Conservation (phyloP, 2,888 invertebrate genomes). For the Parnassius smintheus region DNA sequence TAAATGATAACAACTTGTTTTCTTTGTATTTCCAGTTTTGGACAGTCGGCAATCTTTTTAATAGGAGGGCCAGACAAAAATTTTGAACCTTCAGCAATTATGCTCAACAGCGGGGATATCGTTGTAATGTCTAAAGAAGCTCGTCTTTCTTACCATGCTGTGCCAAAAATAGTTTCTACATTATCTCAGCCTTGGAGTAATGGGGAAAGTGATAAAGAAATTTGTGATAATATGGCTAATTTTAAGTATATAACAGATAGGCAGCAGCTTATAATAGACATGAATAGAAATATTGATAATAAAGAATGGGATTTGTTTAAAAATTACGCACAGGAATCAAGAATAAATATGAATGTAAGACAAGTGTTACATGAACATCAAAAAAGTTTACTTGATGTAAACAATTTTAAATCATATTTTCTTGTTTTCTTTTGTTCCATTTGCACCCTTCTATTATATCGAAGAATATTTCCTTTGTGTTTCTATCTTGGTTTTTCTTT, state of each 20-base stretch:
- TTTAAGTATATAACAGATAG: conserved; percentile 49
- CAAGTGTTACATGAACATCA: conserved; percentile 89
- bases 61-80: conserved; percentile 90
- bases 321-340: conserved; percentile 84
- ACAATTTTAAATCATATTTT: conserved; percentile 36
- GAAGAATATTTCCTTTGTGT: conserved; percentile 10
- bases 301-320: conserved; percentile 78
- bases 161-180: conserved; percentile 90
- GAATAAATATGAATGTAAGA: conserved; percentile 96
- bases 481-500: conserved; percentile 20
- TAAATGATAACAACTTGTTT: too few species aligned
- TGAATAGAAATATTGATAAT: conserved; percentile 47
- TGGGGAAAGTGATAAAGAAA: conserved; percentile 29
- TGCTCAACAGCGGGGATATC: conserved; percentile 94
- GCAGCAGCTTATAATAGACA: conserved; percentile 36
- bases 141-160: conserved; percentile 94
- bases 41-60: conserved; percentile 96
- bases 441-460: not conserved
- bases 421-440: not conserved
- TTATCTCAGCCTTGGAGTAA: conserved; percentile 71
- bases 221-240: conserved; percentile 25
- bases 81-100: conserved; percentile 85
- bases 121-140: conserved; percentile 93
- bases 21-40: conserved; percentile 86
- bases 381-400: conserved; percentile 50